A percentile compares a stretch with the other conserved stretches of the same genome.
phyloP scores from a whole-genome alignment of 2,888 invertebrate genomes.

The Drosophila siamana region DNA sequence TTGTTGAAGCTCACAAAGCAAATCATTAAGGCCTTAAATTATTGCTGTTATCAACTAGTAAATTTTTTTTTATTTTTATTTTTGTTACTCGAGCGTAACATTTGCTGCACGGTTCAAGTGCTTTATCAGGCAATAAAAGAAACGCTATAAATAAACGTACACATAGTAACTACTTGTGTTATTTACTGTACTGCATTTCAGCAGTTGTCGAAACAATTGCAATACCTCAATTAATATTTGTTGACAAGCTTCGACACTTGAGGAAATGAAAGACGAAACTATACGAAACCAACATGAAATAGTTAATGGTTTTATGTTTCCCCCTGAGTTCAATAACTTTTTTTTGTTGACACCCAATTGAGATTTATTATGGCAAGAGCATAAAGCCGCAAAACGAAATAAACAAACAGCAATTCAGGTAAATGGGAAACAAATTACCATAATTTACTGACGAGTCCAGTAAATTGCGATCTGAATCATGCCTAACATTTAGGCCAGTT shows the following conservation, averaged over 20 bases:
- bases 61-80: constrained; percentile 6
- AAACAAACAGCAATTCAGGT: constrained; percentile 15
- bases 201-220: constrained; percentile 12
- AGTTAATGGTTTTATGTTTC: not conserved
- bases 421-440: constrained; percentile 25
- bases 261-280: constrained; percentile 11
- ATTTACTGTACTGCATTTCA: constrained; percentile 6
- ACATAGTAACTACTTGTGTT: constrained; percentile 1
- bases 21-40: not conserved
- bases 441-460: constrained; percentile 7
- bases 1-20: not conserved
- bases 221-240: constrained; percentile 14
- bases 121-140: constrained; percentile 40
- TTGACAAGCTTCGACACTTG: not conserved
- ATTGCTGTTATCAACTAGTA: constrained; percentile 5
- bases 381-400: not conserved
- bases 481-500: constrained; percentile 5
- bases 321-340: not conserved
- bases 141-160: constrained; percentile 31
- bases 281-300: not conserved
- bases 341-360: constrained; percentile 5
- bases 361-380: not conserved
- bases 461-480: constrained; percentile 11
- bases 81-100: not conserved
- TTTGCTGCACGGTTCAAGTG: constrained; percentile 23